phyloP scores from a whole-genome alignment of 2,113 vertebrate genomes.

The Grallaria varia region DNA sequence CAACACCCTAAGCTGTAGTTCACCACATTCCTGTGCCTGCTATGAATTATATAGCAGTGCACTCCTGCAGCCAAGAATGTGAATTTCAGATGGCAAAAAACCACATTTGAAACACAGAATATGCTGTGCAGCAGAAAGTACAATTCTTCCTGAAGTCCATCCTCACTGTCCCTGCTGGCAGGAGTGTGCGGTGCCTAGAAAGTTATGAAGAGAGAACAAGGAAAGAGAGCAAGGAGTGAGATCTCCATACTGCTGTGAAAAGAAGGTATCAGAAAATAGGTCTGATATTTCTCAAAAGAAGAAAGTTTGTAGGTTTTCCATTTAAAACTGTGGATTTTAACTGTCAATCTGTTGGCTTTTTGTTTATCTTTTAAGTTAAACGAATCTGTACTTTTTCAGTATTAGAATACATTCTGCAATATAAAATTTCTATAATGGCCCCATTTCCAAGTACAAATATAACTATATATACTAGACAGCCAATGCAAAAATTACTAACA shows the following conservation, averaged over 20 bases:
- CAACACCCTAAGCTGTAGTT: neutral
- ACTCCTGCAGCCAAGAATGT: neutral
- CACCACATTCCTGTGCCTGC: neutral
- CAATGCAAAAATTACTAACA: neutral
- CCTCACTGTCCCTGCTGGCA: neutral
- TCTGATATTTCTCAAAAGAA: neutral
- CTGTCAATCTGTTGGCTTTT: rapidly evolving
- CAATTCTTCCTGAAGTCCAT: neutral
- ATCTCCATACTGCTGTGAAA: neutral
- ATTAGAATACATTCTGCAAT: neutral
- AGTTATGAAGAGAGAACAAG: neutral
- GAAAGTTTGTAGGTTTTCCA: neutral
- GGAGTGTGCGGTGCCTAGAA: neutral
- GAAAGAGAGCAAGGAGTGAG: neutral
- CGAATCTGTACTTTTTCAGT: neutral
- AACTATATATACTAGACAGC: neutral
- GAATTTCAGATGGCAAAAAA: neutral
- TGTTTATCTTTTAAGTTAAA: neutral
- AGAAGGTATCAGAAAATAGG: neutral
- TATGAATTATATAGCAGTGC: neutral
- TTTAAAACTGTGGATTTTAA: neutral
- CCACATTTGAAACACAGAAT: neutral
- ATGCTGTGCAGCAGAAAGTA: neutral
- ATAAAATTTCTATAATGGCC: neutral
- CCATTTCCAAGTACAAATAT: neutral